Percentiles rank a stretch among this genome's conserved stretches.
Conservation (phyloP, 1,140 invertebrate genomes). For the Psilanteris sp. region DNA sequence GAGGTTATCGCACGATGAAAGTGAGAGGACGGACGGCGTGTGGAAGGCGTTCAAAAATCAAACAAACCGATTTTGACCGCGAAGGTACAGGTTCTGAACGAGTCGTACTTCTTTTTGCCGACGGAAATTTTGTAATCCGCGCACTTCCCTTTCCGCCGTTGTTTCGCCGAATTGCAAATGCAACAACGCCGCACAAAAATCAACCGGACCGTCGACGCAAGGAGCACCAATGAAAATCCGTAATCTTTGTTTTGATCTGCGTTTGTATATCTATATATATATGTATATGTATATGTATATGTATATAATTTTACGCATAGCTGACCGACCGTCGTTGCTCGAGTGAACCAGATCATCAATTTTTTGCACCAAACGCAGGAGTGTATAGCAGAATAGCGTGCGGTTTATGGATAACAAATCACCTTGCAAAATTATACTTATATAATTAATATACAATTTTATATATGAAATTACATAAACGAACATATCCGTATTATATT, state of each 20-base stretch:
- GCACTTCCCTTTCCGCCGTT: conserved; percentile 50
- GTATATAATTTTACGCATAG: no score
- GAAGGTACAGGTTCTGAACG: conserved; percentile 47
- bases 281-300: no score
- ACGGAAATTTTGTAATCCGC: conserved; percentile 51
- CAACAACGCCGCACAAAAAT: no score
- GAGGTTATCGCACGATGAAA: conserved; percentile 76
- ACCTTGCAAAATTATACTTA: conserved; percentile 13
- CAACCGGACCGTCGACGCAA: no score
- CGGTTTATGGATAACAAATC: conserved; percentile 8
- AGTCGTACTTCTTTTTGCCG: conserved; percentile 47
- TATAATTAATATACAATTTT: conserved; percentile 14
- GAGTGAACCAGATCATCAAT: no score
- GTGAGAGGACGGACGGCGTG: conserved; percentile 70
- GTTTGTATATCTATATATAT: no score
- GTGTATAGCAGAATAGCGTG: no score
- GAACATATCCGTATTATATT: conserved; percentile 11
- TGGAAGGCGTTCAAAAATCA: conserved; percentile 54
- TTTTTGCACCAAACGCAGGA: no score
- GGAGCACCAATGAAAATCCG: no score
- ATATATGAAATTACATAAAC: conserved; percentile 17
- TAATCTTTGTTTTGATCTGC: no score
- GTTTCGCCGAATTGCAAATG: conserved; percentile 31
- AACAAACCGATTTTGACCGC: conserved; percentile 56
- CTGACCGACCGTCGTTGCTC: no score